Evolutionary conservation across 2,797 vertebrate species (phyloP), one percentile per base, ranked within the genome.

Genomic region (Chelon labrosus): DNA sequence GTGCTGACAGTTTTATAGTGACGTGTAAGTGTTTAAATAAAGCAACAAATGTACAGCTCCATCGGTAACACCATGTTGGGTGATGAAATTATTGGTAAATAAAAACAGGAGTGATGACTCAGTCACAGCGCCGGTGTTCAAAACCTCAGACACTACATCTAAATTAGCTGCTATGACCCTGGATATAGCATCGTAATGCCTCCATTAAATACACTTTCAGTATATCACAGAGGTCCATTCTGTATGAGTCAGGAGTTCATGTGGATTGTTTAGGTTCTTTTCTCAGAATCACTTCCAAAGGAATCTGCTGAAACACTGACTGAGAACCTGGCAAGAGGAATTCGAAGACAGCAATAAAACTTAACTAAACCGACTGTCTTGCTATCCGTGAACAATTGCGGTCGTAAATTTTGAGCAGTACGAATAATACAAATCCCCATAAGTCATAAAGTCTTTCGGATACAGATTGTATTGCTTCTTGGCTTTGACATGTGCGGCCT

Each of bases 381-480:
- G 83, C 83, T 77, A 75, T 35, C 88, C 85, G 73, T 93, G 93
- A 94, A 93, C 79, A 93, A 94, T 91, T 82, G 74, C 2, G 67
- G 87, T 66, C 73, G 85, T 95, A 95, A 94, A 95, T 95, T 93
- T 89, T 88, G 72, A 88, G 78, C 77, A 69, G 75, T 79, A 77
- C 38, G 51, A 87, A 82, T 85, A 83, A 90, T 91, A 94, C 91
- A 94, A 93, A 92, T 93, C 89, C 79, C 69, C 80, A 86, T 69
- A 80, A 80, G 80, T 85, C 83, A 83, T 93, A 85, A 93, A 93
- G 89, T 79, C 74, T 93, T 94, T 94, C 92, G 92, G 94, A 95
- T 94, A 88, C 93, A 94, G 90, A 90, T 92, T 82, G 81, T 90
- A 84, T 92, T 89, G 82, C 86, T 86, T 89, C 74, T 91, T 93